phyloP scores from a whole-genome alignment of 2,113 vertebrate genomes.

The Numenius arquata region DNA sequence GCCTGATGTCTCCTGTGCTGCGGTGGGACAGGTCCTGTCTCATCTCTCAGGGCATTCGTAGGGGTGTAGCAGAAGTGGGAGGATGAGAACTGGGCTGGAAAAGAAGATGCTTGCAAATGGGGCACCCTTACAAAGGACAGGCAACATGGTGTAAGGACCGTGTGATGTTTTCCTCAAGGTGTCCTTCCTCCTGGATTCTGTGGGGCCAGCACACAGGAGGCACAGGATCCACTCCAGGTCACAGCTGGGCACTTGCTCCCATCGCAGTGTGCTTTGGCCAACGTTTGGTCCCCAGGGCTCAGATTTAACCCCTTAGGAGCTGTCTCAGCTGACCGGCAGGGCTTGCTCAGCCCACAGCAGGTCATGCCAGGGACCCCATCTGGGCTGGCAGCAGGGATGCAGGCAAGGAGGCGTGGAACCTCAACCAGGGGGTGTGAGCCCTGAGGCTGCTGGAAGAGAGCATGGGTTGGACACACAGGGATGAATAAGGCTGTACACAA shows the following conservation, averaged over 20 bases:
- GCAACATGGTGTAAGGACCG: accelerated
- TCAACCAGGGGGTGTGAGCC: accelerated
- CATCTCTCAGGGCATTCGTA: background rate
- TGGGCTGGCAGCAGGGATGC: background rate
- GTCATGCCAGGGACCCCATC: too few species aligned
- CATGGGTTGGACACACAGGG: background rate
- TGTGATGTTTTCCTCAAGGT: background rate
- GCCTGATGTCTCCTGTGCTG: background rate
- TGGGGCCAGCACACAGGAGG: accelerated
- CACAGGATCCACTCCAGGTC: background rate
- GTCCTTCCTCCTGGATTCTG: background rate
- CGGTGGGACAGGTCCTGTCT: background rate
- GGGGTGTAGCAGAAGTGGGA: background rate
- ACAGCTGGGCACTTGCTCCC: background rate
- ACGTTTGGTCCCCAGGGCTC: background rate
- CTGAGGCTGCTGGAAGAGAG: background rate
- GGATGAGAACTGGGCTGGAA: background rate
- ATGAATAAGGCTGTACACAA: accelerated
- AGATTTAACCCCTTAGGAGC: background rate
- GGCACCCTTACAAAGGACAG: too few species aligned
- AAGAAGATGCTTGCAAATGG: background rate
- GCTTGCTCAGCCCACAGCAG: accelerated
- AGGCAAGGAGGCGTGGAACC: background rate
- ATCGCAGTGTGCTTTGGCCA: background rate
- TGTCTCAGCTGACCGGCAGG: background rate